Evolutionary conservation across 2,888 invertebrate species (phyloP).

Genomic region (Leucozona laternaria): DNA sequence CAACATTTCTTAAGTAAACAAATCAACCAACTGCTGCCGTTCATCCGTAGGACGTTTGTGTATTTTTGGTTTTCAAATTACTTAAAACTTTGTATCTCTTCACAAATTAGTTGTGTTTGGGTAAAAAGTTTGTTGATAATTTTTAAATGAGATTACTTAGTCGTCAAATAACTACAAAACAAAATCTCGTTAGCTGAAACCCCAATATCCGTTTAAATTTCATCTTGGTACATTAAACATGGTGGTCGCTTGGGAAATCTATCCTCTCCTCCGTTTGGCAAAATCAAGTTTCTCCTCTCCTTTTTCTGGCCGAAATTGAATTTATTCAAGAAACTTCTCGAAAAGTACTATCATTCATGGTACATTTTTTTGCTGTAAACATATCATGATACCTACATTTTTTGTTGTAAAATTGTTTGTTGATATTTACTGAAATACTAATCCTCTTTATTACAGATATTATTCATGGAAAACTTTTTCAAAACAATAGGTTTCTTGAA

Average conservation of each 20-base stretch:
- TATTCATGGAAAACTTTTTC: constrained; percentile 97
- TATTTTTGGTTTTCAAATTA: not conserved
- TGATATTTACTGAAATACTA: constrained; percentile 18
- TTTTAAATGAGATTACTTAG: constrained; percentile 56
- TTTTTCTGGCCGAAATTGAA: constrained; percentile 11
- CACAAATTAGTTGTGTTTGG: constrained; percentile 24
- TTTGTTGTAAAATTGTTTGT: constrained; percentile 18
- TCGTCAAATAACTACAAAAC: constrained; percentile 28
- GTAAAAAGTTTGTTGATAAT: constrained; percentile 44
- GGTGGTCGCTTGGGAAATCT: constrained; percentile 39
- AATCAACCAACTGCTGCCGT: not conserved
- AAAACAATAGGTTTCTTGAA: constrained; percentile 96
- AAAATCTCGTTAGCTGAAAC: constrained; percentile 35
- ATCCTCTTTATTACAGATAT: constrained; percentile 87
- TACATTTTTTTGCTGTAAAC: not conserved
- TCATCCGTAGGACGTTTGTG: not conserved
- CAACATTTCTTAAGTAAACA: not conserved
- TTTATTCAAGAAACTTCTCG: not conserved
- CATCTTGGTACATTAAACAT: constrained; percentile 23
- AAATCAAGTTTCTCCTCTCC: not conserved
- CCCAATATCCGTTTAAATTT: constrained; percentile 46
- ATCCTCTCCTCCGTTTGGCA: not conserved
- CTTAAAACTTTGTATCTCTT: not conserved
- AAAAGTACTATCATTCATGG: no score
- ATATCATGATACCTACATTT: not conserved